Evolutionary conservation across 2,797 vertebrate species (phyloP).

Genomic region (Lepidocolaptes lacrymiger): DNA sequence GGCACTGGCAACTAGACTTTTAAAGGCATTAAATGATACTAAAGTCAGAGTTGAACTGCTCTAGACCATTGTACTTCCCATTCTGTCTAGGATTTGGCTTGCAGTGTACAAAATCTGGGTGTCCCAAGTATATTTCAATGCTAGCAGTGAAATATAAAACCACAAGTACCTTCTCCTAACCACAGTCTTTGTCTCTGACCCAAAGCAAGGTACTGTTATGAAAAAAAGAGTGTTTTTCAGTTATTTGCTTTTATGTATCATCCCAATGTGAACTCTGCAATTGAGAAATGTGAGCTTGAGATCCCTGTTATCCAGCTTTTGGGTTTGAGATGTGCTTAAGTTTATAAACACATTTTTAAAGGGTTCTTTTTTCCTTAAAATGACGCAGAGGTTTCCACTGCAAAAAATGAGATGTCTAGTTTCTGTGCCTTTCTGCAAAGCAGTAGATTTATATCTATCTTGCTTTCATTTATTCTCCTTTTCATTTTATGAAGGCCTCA

Average conservation of each 20-base stretch:
- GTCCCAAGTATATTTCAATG: neutral
- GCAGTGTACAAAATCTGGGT: neutral
- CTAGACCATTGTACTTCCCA: neutral
- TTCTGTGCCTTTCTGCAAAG: neutral
- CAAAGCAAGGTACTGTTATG: neutral
- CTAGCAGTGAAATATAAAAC: neutral
- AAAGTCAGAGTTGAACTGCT: neutral
- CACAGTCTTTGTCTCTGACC: neutral
- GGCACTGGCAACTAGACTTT: neutral
- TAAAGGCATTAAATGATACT: neutral
- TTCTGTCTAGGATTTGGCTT: neutral
- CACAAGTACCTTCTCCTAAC: neutral
- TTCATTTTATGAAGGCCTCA: neutral
- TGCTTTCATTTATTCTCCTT: conserved; percentile 18
- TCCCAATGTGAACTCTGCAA: neutral
- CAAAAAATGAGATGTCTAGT: neutral
- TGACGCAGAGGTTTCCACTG: neutral
- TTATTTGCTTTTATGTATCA: neutral
- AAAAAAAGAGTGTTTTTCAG: neutral
- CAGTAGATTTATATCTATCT: neutral
- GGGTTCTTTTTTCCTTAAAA: neutral
- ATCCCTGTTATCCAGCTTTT: neutral
- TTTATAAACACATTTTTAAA: neutral
- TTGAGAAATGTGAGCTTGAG: neutral
- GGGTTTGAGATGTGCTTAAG: neutral